phyloP scores from a whole-genome alignment of 1,140 invertebrate species.

The Panagrolaimus sp. region DNA sequence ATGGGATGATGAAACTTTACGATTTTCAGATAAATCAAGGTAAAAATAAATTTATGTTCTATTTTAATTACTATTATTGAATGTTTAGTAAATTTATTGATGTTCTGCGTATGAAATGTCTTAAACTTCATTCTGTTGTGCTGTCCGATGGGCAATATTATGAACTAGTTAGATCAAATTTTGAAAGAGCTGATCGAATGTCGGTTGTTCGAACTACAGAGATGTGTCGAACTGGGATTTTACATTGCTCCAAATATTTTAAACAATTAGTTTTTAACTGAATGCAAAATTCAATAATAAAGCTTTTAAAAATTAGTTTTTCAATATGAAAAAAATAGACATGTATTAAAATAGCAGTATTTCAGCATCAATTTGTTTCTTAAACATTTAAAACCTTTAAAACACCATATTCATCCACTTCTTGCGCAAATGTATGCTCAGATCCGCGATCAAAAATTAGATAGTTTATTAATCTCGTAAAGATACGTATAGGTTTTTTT shows the following conservation, averaged over 20 bases:
- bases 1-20: slow-evolving; percentile 95
- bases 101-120: slow-evolving; percentile 61
- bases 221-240: slow-evolving; percentile 55
- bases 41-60: slow-evolving; percentile 68
- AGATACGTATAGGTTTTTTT: too few species aligned
- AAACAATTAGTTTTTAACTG: slow-evolving; percentile 53
- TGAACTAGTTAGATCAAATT: slow-evolving; percentile 97
- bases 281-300: slow-evolving; percentile 3
- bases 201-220: slow-evolving; percentile 72
- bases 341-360: too few species aligned
- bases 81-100: slow-evolving; percentile 57
- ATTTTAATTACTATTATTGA: slow-evolving; percentile 66
- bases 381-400: too few species aligned
- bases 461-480: too few species aligned
- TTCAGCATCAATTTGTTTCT: too few species aligned
- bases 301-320: too few species aligned
- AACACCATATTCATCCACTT: too few species aligned
- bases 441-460: too few species aligned
- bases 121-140: slow-evolving; percentile 62
- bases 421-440: too few species aligned
- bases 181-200: slow-evolving; percentile 87
- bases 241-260: slow-evolving; percentile 56
- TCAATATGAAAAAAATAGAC: too few species aligned
- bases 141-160: slow-evolving; percentile 95
- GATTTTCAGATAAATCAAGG: slow-evolving; percentile 97